Base-by-base conservation (phyloP, 2,113 vertebrate species). In the Austrofundulus limnaeus region DNA sequence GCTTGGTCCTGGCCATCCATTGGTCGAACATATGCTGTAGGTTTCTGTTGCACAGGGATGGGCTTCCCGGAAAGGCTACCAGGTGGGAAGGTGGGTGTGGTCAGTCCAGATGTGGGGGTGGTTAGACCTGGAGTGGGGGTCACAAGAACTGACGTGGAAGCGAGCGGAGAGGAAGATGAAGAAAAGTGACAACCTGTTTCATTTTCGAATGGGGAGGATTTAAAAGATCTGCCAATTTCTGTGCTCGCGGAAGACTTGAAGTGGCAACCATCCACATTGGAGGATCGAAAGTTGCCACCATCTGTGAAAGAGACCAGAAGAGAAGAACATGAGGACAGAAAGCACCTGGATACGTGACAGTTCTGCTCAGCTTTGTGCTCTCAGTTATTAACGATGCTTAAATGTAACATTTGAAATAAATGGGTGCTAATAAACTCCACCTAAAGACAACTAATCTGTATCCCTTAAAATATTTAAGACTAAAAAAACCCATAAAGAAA, bases 1-100 rank as follows among this genome's bases (percentile, higher is more conserved):
- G 93, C 91, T 84, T 96, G 95, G 84, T 98, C 96, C 86, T 97
- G 95, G 41, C 96, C 96, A 1, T 98, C 95, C 95, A 97, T 97
- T 14, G 96, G 95, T 55, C 95, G 92, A 28, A 98, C 96, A 14
- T 97, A 98, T 0, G 96, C 95, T 0, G 96, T 98, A 25, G 96
- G 95, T 81, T 98, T 98, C 77, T 98, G 95, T 74, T 96, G 95
- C 11, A 94, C 89, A 68, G 94, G 90, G 15, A 88, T 93, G 2
- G 90, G 92, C 82, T 98, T 98, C 78, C 93, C 93, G 61, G 95
- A 94, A 45, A 97, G 91, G 70, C 92, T 93, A 4, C 75, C 94
- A 75, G 77, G 86, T 20, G 94, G 95, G 70, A 98, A 98, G 45
- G 93, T 97, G 39, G 92, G 96, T 4, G 90, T 92, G 0, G 92